Evolutionary conservation across 2,888 invertebrate species (phyloP).

Genomic region (Campoplex capitator): DNA sequence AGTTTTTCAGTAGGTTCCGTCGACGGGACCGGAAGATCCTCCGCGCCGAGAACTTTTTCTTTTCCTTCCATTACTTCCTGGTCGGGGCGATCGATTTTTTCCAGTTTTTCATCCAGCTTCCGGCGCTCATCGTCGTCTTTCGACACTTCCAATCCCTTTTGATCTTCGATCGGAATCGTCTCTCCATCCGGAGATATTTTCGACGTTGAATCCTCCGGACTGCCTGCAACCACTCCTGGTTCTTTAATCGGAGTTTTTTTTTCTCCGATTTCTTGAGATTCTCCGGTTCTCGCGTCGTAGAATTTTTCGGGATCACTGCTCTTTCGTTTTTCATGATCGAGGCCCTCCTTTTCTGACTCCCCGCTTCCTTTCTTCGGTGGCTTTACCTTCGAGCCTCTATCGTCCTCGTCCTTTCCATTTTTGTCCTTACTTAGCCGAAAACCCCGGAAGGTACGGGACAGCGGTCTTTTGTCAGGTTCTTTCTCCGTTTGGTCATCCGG

Average conservation of each 20-base stretch:
- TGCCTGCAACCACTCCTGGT: slow-evolving; percentile 22
- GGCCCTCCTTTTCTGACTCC: slow-evolving; percentile 18
- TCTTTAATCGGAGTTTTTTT: slow-evolving; percentile 29
- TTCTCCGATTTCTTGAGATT: not conserved
- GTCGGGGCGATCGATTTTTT: not conserved
- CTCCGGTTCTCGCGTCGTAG: not conserved
- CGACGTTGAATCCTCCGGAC: slow-evolving; percentile 66
- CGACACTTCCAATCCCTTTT: slow-evolving; percentile 58
- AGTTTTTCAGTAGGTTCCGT: slow-evolving; percentile 39
- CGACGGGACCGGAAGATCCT: slow-evolving; percentile 4
- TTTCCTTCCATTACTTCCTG: not conserved
- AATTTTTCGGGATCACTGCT: slow-evolving; percentile 28
- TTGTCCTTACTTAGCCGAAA: slow-evolving; percentile 11
- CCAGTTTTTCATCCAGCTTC: slow-evolving; percentile 50
- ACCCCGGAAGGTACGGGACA: not conserved
- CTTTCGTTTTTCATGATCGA: slow-evolving; percentile 20
- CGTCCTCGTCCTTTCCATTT: slow-evolving; percentile 19
- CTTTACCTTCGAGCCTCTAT: slow-evolving; percentile 16
- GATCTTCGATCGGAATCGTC: slow-evolving; percentile 11
- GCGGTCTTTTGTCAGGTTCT: slow-evolving; percentile 48
- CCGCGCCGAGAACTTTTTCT: not conserved
- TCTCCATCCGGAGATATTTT: slow-evolving; percentile 60
- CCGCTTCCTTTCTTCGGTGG: slow-evolving; percentile 35
- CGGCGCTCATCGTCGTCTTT: slow-evolving; percentile 61
- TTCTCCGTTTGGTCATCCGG: slow-evolving; percentile 42